phyloP scores from a whole-genome alignment of 1,140 invertebrate species.

The Pseudomyrmex gracilis region DNA sequence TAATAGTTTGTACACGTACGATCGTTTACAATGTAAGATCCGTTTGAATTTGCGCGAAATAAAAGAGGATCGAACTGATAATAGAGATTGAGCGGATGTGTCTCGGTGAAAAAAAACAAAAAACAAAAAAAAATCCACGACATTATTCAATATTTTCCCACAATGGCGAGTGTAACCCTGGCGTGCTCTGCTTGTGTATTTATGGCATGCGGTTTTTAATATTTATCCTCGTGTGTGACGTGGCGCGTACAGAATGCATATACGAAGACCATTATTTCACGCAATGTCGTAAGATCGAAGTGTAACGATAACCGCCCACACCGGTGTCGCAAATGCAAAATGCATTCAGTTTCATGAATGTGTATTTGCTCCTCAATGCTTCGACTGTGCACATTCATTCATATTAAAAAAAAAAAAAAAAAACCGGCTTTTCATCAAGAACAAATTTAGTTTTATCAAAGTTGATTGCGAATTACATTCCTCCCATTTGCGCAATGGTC shows the following conservation, averaged over 20 bases:
- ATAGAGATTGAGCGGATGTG: too few relatives aligned
- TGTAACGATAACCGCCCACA: conserved; percentile 39
- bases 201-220: conserved; percentile 40
- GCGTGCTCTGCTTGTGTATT: not conserved
- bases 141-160: conserved; percentile 4
- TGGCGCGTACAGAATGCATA: not conserved
- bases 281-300: conserved; percentile 49
- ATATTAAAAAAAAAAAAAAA: not conserved
- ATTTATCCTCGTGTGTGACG: conserved; percentile 6
- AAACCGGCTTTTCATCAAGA: not conserved
- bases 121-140: too few relatives aligned
- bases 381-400: not conserved
- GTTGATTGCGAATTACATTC: conserved; percentile 1
- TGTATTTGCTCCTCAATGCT: conserved; percentile 4
- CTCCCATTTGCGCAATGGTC: too few relatives aligned
- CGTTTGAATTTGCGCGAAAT: too few relatives aligned
- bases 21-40: too few relatives aligned
- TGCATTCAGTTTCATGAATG: conserved; percentile 29
- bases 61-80: too few relatives aligned
- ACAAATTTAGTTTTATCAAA: conserved; percentile 2
- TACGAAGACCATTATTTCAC: conserved; percentile 48
- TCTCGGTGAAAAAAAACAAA: too few relatives aligned
- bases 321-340: conserved; percentile 6
- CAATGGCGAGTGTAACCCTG: conserved; percentile 34
- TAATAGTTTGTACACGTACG: not conserved